Conservation (phyloP, 2,797 vertebrate species). For the Myotis daubentonii region DNA sequence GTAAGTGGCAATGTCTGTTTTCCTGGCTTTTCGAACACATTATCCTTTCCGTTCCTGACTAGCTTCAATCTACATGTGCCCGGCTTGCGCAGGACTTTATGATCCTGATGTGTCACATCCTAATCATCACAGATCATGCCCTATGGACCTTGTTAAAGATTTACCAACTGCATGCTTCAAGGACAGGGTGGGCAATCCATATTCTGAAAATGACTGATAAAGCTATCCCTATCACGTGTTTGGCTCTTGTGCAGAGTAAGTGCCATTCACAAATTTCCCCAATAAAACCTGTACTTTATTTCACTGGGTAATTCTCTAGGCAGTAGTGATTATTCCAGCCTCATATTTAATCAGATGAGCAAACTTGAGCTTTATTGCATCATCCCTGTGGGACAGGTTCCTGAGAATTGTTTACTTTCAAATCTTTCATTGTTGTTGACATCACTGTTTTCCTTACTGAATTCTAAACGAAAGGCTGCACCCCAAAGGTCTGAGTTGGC, state of each 20-base stretch:
- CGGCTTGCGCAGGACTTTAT: background rate
- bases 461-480: background rate
- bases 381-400: background rate
- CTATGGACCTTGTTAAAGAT: constrained; percentile 78
- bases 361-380: background rate
- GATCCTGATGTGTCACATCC: background rate
- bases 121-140: background rate
- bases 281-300: background rate
- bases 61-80: background rate
- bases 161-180: constrained; percentile 68
- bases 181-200: constrained; percentile 61
- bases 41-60: background rate
- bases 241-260: background rate
- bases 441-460: background rate
- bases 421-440: background rate
- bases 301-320: background rate
- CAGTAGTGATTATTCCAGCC: background rate
- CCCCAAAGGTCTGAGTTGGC: background rate
- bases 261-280: background rate
- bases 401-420: background rate
- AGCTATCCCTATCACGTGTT: constrained; percentile 23
- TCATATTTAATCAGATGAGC: background rate
- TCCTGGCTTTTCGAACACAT: background rate
- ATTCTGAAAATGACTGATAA: constrained; percentile 63
- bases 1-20: background rate